Evolutionary conservation across 2,797 vertebrate species (phyloP).

Genomic region (Enteromius mattozi): DNA sequence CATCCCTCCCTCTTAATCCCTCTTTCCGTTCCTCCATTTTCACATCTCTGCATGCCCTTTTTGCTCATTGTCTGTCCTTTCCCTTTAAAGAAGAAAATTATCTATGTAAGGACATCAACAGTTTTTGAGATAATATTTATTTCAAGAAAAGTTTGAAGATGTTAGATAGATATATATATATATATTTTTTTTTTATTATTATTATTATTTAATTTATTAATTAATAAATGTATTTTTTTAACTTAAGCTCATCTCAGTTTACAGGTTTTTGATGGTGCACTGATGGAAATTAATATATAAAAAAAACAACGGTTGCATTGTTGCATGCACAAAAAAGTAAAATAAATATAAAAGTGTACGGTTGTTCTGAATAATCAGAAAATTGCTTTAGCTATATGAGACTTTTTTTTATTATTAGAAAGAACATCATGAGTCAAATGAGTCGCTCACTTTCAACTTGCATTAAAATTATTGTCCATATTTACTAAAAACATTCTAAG

Average conservation of each 20-base stretch:
- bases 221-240: too few species aligned
- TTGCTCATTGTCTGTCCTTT: neutral
- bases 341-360: neutral
- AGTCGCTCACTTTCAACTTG: neutral
- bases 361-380: neutral
- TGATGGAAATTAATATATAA: neutral
- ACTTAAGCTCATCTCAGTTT: neutral
- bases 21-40: conserved; percentile 33
- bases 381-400: neutral
- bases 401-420: neutral
- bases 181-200: too few species aligned
- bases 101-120: neutral
- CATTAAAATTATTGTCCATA: neutral
- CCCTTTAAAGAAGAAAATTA: neutral
- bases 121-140: neutral
- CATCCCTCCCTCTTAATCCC: conserved; percentile 46
- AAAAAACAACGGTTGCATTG: neutral
- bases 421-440: neutral
- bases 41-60: conserved; percentile 5
- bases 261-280: neutral
- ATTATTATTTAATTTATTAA: neutral
- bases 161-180: neutral
- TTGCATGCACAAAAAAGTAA: neutral
- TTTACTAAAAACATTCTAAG: neutral
- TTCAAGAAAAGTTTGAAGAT: neutral